phyloP scores from a whole-genome alignment of 2,797 vertebrate genomes.

The Poecilia gillii region DNA sequence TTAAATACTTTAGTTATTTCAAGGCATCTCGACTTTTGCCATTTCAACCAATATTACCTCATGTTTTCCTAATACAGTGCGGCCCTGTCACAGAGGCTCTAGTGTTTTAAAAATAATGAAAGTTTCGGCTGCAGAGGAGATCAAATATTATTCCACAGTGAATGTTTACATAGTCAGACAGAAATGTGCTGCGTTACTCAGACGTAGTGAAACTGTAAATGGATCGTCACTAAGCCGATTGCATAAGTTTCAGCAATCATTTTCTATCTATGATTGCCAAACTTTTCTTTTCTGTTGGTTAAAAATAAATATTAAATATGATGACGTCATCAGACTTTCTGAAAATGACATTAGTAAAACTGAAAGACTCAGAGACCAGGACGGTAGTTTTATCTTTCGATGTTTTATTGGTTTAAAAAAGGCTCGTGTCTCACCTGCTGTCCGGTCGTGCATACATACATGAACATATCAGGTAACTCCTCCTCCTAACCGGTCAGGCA shows the following conservation, averaged over 20 bases:
- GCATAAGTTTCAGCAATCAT: background rate
- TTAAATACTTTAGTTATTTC: background rate
- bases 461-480: conserved; percentile 52
- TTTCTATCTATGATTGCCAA: background rate
- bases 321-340: background rate
- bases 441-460: conserved; percentile 7
- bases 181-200: background rate
- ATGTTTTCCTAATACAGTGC: background rate
- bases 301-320: background rate
- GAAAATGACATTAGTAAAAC: background rate
- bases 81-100: background rate
- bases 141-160: background rate
- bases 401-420: background rate
- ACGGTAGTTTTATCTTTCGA: background rate
- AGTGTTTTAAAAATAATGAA: background rate
- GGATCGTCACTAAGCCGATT: background rate
- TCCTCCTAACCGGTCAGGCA: conserved; percentile 77
- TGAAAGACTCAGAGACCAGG: background rate
- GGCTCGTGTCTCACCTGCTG: background rate
- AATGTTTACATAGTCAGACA: conserved; percentile 28
- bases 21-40: background rate
- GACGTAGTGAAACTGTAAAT: background rate
- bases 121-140: background rate
- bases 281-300: background rate
- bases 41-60: background rate